Base-by-base conservation (phyloP, 1,140 invertebrate species). In the Phymastichus coffea region DNA sequence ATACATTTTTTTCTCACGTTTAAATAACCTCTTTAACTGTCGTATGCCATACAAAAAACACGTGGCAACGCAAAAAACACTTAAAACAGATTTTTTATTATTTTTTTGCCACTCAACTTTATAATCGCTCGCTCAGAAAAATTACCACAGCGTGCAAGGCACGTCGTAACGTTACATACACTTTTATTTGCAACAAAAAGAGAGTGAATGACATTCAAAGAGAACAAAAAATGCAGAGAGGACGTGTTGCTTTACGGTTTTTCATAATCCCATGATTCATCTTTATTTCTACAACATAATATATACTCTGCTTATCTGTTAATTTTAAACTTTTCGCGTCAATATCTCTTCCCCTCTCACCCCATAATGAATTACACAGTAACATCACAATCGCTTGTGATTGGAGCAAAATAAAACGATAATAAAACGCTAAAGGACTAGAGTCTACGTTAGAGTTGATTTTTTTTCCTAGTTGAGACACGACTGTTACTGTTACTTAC, bases 351-450 rank as follows among this genome's bases (percentile, higher is more conserved):
- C 8, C 30, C 25, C 57, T 40, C 43, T 30, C 58, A 40, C 49
- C 35, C 35, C 44, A 58, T 49, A n/a, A n/a, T 63, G 40, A 65
- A 64, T 56, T 66, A 68, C 55, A 61, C 55, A 66, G 23, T 49
- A 69, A 51, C 40, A 64, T 61, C 53, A 40, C 53, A 61, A 57
- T 63, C 61, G 14, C 22, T 37, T 65, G 48, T 61, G 55, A 70
- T 67, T 60, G n/a, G 53, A 61, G 68, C 68, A 70, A 71, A 73
- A 68, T 61, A 56, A 70, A 63, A 23, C 15, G n/a, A 46, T 23
- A 22, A 46, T 20, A 26, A 9, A 62, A 66, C 70, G 68, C 69
- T 71, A 74, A 67, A 71, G 59, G 77, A 79, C 77, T 79, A 79
- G 77, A 79, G 37, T 51, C 72, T 77, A 76, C 63, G 35, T 70